Evolutionary conservation across 2,888 invertebrate genomes (phyloP).

Genomic region (Parnassius mnemosyne): DNA sequence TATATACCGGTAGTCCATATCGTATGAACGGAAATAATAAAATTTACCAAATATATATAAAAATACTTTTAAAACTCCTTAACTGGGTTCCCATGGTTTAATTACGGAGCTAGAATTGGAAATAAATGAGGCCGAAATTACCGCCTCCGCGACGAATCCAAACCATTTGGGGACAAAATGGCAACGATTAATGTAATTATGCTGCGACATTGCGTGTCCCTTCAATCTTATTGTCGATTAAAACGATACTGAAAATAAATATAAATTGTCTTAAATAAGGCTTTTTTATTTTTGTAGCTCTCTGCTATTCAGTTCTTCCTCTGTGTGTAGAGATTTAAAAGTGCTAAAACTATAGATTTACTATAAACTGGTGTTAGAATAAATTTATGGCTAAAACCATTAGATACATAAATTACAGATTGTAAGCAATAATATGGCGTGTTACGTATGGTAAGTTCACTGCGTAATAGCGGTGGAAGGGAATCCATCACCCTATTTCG

Average conservation of each 20-base stretch:
- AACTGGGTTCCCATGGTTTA: slow-evolving; percentile 1
- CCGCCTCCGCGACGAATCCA: slow-evolving; percentile 60
- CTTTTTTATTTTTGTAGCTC: neutral
- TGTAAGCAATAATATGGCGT: too few relatives aligned
- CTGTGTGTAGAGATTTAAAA: neutral
- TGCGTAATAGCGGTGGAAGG: too few relatives aligned
- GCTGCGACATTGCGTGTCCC: slow-evolving; percentile 60
- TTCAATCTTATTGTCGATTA: slow-evolving; percentile 60
- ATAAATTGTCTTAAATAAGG: neutral
- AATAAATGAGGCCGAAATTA: slow-evolving; percentile 57
- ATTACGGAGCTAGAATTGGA: slow-evolving; percentile 40
- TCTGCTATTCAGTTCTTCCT: too few relatives aligned
- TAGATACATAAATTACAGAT: too few relatives aligned
- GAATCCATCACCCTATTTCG: too few relatives aligned
- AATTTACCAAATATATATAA: neutral
- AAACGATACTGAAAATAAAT: slow-evolving; percentile 48
- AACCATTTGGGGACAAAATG: slow-evolving; percentile 49
- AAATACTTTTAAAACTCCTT: neutral
- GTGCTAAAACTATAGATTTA: neutral
- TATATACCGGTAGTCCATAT: too few relatives aligned
- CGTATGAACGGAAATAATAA: too few relatives aligned
- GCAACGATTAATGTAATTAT: slow-evolving; percentile 62
- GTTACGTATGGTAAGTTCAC: too few relatives aligned
- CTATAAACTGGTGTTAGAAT: too few relatives aligned
- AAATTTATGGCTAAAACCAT: too few relatives aligned